Evolutionary conservation across 2,888 invertebrate species (phyloP).

Genomic region (Anthophora plumipes): DNA sequence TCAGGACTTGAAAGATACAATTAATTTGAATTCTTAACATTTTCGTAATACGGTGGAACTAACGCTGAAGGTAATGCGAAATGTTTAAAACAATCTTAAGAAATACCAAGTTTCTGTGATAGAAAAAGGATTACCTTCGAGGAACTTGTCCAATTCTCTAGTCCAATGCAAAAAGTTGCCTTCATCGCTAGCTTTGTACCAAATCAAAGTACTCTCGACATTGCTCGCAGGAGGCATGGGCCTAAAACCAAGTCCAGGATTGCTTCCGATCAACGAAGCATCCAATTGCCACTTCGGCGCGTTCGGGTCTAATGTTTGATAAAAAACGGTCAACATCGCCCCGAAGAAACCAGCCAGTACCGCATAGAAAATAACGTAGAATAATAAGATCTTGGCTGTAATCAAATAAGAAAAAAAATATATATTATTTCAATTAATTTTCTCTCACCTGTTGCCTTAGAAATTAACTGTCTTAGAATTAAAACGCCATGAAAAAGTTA

Average conservation of each 20-base stretch:
- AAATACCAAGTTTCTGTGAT: background rate
- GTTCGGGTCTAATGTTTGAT: conserved; percentile 93
- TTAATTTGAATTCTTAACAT: too few relatives aligned
- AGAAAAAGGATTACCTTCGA: conserved; percentile 87
- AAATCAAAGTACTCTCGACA: conserved; percentile 98
- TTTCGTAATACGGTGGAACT: too few relatives aligned
- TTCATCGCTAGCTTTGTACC: conserved; percentile 93
- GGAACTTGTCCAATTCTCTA: conserved; percentile 90
- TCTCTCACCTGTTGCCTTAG: background rate
- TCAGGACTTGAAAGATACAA: too few relatives aligned
- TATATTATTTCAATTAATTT: background rate
- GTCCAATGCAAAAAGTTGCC: conserved; percentile 94
- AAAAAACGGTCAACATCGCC: conserved; percentile 97
- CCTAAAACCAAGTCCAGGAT: conserved; percentile 98
- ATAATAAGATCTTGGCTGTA: conserved; percentile 97
- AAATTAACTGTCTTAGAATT: background rate
- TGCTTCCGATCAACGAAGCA: conserved; percentile 94
- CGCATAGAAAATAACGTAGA: conserved; percentile 98
- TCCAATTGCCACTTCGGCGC: conserved; percentile 96
- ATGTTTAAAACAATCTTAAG: background rate
- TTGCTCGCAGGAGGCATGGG: conserved; percentile 97
- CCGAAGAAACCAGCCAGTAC: conserved; percentile 97
- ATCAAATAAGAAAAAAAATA: background rate
- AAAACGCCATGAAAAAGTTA: background rate
- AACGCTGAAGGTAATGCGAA: too few relatives aligned